Percentiles rank a stretch among this genome's conserved stretches.
phyloP scores from a whole-genome alignment of 2,797 vertebrate species.

The Glossophaga mutica region DNA sequence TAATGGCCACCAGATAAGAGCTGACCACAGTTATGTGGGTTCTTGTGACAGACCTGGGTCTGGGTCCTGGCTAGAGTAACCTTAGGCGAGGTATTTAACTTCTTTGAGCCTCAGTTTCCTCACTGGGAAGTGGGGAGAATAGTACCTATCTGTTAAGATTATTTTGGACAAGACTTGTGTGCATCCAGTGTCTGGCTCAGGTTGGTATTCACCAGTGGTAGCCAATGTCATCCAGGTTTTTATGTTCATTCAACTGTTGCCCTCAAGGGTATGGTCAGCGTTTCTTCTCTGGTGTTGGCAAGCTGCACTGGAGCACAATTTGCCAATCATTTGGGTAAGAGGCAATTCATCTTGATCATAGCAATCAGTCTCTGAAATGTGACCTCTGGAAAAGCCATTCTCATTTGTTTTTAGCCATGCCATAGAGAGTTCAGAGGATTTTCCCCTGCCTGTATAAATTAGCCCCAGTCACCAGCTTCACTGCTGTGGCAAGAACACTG shows the following conservation, averaged over 20 bases:
- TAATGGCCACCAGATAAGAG: not conserved
- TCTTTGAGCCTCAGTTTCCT: not conserved
- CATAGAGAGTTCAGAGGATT: not conserved
- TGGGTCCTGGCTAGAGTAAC: not conserved
- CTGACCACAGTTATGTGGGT: not conserved
- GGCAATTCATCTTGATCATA: not conserved
- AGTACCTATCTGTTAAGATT: not conserved
- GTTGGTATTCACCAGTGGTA: too few relatives aligned
- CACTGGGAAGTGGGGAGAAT: not conserved
- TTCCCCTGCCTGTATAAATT: constrained; percentile 38
- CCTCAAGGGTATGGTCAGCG: not conserved
- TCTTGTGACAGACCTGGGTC: not conserved
- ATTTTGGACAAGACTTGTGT: not conserved
- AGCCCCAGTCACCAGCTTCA: not conserved
- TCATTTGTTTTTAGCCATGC: not conserved
- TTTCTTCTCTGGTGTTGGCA: not conserved
- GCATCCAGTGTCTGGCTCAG: not conserved
- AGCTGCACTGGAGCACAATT: not conserved
- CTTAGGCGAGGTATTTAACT: not conserved
- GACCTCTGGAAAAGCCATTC: not conserved
- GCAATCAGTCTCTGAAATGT: not conserved
- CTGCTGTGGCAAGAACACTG: not conserved
- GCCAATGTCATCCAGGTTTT: not conserved
- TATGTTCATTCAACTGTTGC: not conserved
- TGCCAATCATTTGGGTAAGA: not conserved